These are phyloP conservation scores for Tenodera sinensis DNA, from an alignment of 2,888 invertebrate species.

Conservation along the genomic window DNA sequence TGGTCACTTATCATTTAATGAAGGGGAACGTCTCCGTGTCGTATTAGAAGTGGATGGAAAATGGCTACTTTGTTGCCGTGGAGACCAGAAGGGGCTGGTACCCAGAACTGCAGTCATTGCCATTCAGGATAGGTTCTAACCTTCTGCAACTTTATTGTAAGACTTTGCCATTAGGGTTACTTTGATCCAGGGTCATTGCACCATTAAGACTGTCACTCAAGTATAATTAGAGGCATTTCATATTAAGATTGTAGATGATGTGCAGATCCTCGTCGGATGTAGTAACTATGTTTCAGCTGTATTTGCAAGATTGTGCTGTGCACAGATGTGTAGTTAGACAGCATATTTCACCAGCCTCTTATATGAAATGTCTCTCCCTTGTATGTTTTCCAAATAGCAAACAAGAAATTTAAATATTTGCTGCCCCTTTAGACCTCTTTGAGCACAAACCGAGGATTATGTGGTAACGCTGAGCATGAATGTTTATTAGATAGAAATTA, in stretches of 20 bases:
- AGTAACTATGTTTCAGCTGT: not conserved
- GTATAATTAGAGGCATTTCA: not conserved
- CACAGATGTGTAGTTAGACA: not conserved
- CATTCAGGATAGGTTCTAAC: not conserved
- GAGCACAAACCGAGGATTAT: not conserved
- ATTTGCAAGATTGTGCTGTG: not conserved
- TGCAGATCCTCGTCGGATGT: no score
- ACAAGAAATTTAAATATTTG: not conserved
- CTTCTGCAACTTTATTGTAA: not conserved
- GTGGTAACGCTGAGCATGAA: not conserved
- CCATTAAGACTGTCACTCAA: not conserved
- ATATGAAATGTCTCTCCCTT: conserved; percentile 4
- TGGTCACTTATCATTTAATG: conserved; percentile 72
- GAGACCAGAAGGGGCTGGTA: conserved; percentile 72
- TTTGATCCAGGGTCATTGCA: not conserved
- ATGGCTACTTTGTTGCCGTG: conserved; percentile 70
- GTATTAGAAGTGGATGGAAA: conserved; percentile 73
- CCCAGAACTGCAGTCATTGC: conserved; percentile 56
- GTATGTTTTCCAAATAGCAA: not conserved
- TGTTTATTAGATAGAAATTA: not conserved
- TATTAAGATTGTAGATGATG: not conserved
- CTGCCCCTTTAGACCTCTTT: not conserved
- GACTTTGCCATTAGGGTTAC: not conserved
- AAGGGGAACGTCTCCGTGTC: conserved; percentile 68
- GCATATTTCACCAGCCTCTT: not conserved